phyloP scores from a whole-genome alignment of 2,113 vertebrate genomes.

The Mus musculus region DNA sequence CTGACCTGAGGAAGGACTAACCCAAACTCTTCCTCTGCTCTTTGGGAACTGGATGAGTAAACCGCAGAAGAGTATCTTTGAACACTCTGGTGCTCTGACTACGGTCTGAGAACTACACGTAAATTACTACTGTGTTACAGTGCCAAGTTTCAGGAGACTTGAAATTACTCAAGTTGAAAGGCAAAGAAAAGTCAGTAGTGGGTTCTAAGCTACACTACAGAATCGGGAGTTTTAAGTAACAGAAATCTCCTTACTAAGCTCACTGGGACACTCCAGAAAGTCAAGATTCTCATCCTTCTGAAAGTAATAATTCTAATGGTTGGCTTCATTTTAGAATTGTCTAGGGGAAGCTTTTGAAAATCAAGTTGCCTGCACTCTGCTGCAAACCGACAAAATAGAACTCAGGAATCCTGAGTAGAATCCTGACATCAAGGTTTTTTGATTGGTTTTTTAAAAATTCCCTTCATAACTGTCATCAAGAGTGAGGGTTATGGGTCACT shows the following conservation, averaged over 20 bases:
- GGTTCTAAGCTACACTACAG: constrained; percentile 29
- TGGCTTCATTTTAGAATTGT: constrained; percentile 6
- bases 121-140: constrained; percentile 50
- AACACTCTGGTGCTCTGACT: constrained; percentile 28
- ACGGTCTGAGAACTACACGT: constrained; percentile 26
- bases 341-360: constrained; percentile 17
- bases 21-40: neutral
- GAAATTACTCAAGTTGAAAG: constrained; percentile 53
- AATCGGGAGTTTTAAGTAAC: constrained; percentile 49
- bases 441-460: neutral
- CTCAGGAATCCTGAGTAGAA: neutral
- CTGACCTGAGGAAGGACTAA: neutral
- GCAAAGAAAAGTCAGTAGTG: constrained; percentile 63
- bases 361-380: neutral
- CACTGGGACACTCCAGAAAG: neutral
- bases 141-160: constrained; percentile 51
- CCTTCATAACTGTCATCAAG: neutral
- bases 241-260: constrained; percentile 33
- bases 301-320: constrained; percentile 44
- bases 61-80: constrained; percentile 33
- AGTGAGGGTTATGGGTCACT: neutral
- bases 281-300: constrained; percentile 29
- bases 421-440: neutral
- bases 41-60: neutral
- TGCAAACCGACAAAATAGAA: constrained; percentile 11